phyloP scores from a whole-genome alignment of 2,888 invertebrate genomes.

The Lamellibrachia columna region DNA sequence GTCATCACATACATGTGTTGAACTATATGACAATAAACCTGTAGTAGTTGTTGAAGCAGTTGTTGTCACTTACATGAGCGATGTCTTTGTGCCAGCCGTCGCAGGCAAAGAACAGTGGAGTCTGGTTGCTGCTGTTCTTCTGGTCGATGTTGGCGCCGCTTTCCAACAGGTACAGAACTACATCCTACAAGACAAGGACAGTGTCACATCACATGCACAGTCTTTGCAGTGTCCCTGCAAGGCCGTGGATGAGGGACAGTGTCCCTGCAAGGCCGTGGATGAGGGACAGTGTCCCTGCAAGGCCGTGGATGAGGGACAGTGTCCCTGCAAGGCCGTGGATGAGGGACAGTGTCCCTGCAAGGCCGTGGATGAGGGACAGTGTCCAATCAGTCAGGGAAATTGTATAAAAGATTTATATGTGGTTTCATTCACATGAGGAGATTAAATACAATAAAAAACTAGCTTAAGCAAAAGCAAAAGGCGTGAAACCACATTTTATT shows the following conservation, averaged over 20 bases:
- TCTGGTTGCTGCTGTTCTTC: conserved; percentile 55
- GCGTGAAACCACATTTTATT: too few relatives aligned
- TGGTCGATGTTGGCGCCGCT: conserved; percentile 62
- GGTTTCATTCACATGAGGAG: background rate
- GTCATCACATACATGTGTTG: too few relatives aligned
- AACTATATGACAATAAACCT: too few relatives aligned
- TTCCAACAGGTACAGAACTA: conserved; percentile 57
- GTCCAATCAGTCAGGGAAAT: background rate
- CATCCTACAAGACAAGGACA: conserved; percentile 46
- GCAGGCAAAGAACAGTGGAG: conserved; percentile 60
- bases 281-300: background rate
- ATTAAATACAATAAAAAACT: background rate
- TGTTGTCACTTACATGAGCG: background rate
- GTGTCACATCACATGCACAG: background rate
- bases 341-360: background rate
- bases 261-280: background rate
- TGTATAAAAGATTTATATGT: background rate
- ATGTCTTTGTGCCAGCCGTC: conserved; percentile 56
- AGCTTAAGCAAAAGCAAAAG: too few relatives aligned
- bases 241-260: background rate
- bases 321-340: background rate
- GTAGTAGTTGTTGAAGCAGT: background rate
- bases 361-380: background rate
- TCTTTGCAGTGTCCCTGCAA: background rate
- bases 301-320: background rate